Evolutionary conservation across 2,888 invertebrate genomes (phyloP), one percentile per base, ranked within the genome.

Genomic region (Ichneumon xanthorius): DNA sequence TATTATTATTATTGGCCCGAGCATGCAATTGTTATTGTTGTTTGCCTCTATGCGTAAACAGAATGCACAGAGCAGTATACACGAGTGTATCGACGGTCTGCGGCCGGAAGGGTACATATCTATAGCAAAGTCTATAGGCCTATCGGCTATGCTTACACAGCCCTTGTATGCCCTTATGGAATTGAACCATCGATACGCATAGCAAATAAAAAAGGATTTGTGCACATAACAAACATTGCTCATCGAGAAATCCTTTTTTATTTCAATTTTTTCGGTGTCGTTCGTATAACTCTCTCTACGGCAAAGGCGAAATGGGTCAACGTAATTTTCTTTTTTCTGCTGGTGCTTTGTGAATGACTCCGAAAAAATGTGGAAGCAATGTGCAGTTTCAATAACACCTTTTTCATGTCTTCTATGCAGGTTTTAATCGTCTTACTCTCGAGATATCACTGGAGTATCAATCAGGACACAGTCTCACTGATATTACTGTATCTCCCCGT

Each of bases 401-500:
- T 48, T 48, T 48, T 48, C 2, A 16, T 48, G 16, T 14, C 45
- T 48, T 48, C 14, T 1, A 48, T 4, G 16, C 45, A 16, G 40
- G 11, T 40, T 40, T 40, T 0, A 11, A 40, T 40, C 11, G 4
- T 63, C 16, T 63, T n/a, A 33, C 30, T 30, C 33, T 30, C n/a
- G 16, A 33, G 7, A 1, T 30, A 16, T 48, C 16, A 14, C 16
- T 48, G 14, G 33, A 33, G 63, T 14, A 11, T 58, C 58, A 26
- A 11, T 26, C 9, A 30, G 61, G 26, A 4, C 4, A 61, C 14
- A 61, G 4, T 22, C 55, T 55, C 9, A 9, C 9, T 9, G 61
- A 30, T 30, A n/a, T 73, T 53, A 50, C 50, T 65, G 48, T 65
- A 53, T 26, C 30, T 65, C 22, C 22, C 11, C 48, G 48, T 33